These are phyloP conservation scores for Monarcha castaneiventris DNA, from an alignment of 2,113 vertebrate genomes.

Conservation along the genomic window DNA sequence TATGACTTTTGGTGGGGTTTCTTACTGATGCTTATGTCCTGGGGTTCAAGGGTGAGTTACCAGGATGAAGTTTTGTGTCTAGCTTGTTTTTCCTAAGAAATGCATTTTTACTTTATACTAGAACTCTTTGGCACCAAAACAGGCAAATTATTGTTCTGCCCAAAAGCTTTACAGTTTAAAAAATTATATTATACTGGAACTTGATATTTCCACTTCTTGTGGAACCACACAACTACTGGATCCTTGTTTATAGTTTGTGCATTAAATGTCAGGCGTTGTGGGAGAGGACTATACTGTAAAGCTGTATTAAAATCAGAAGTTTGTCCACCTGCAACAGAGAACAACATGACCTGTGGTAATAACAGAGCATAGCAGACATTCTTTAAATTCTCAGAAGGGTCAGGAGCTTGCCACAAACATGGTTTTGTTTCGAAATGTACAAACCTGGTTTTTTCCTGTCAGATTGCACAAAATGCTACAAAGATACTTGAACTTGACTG, in stretches of 20 bases:
- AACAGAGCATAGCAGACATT: neutral
- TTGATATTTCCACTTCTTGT: neutral
- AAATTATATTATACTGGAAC: neutral
- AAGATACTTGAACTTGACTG: neutral
- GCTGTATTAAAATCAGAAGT: neutral
- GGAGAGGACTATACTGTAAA: neutral
- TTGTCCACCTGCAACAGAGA: neutral
- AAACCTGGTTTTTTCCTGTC: neutral
- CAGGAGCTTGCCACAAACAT: neutral
- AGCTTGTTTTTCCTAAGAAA: neutral
- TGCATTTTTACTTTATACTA: neutral
- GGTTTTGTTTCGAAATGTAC: neutral
- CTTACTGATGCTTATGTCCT: neutral
- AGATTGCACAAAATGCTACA: neutral
- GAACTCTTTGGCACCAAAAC: neutral
- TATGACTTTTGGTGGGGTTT: neutral
- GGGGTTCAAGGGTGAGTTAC: neutral
- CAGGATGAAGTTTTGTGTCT: neutral
- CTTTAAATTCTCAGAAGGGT: neutral
- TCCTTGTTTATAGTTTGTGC: neutral
- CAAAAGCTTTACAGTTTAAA: neutral
- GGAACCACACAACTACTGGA: neutral
- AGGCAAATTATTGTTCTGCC: neutral
- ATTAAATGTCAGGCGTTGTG: neutral
- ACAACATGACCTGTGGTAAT: neutral